Percentiles rank a stretch among this genome's conserved stretches.
Conservation (phyloP, 2,888 invertebrate genomes). For the Hirtodrosophila duncani region DNA sequence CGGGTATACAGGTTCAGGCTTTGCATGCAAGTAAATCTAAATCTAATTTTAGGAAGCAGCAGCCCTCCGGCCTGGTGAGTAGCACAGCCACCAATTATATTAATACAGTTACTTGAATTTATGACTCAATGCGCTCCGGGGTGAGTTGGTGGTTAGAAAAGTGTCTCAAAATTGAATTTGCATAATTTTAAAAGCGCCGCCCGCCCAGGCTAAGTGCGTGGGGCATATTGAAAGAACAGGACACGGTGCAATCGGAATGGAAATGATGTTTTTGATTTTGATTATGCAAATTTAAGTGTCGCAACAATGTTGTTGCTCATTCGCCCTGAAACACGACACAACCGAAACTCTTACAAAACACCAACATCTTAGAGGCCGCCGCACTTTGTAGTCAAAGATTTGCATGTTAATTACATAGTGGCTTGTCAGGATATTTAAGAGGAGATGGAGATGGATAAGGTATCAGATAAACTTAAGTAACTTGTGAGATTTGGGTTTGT, state of each 20-base stretch:
- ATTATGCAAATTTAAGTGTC: constrained; percentile 75
- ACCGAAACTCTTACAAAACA: background rate
- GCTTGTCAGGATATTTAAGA: constrained; percentile 12
- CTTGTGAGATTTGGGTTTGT: too few relatives aligned
- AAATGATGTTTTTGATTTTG: constrained; percentile 75
- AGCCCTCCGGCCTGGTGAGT: background rate
- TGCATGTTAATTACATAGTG: constrained; percentile 52
- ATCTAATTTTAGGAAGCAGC: constrained; percentile 60
- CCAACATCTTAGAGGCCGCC: background rate
- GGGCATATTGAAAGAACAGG: constrained; percentile 56
- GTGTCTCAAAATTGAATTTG: constrained; percentile 71
- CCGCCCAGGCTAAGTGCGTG: constrained; percentile 68
- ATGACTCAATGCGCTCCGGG: constrained; percentile 42
- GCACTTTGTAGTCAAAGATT: constrained; percentile 6
- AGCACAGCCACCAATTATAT: constrained; percentile 57
- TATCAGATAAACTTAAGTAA: too few relatives aligned
- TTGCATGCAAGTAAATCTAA: constrained; percentile 31
- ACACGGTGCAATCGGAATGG: constrained; percentile 36
- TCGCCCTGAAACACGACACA: constrained; percentile 39
- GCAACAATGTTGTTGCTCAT: constrained; percentile 72
- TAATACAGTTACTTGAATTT: constrained; percentile 72
- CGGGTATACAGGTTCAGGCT: constrained; percentile 1
- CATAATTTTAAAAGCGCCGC: constrained; percentile 66
- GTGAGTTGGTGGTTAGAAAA: constrained; percentile 18
- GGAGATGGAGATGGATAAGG: too few relatives aligned